These are phyloP conservation scores for Echinarachnius parma DNA, from an alignment of 53 echinoderm and acorn worm genomes.

Conservation along the genomic window DNA sequence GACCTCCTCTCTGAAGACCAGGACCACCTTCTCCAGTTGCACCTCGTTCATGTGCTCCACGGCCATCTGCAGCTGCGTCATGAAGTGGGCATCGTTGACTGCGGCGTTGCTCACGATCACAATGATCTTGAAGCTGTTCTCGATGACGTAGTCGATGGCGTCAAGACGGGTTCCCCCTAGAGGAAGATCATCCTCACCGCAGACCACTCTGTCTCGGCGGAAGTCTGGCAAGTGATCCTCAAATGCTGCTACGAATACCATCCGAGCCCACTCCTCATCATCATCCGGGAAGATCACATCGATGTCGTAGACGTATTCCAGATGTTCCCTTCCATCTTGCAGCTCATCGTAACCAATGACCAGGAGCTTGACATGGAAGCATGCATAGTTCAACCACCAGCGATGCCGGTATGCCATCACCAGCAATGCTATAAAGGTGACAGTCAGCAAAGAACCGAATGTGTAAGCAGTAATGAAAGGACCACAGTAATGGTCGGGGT, in stretches of 20 bases:
- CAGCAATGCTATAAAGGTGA: background rate
- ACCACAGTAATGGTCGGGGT: background rate
- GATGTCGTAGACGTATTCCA: background rate
- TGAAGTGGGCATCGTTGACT: background rate
- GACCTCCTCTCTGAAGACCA: background rate
- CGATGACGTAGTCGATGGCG: background rate
- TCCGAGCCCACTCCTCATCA: background rate
- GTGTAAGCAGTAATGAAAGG: background rate
- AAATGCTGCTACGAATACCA: background rate
- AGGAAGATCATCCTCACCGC: background rate
- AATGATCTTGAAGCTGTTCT: background rate
- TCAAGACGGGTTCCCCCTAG: background rate
- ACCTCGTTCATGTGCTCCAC: constrained; percentile 6
- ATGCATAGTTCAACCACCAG: background rate
- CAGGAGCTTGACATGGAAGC: background rate
- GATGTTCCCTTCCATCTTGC: background rate
- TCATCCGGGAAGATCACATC: background rate
- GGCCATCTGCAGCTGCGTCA: background rate
- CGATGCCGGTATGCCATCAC: background rate
- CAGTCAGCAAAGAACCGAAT: background rate
- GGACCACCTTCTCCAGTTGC: background rate
- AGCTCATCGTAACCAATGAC: background rate
- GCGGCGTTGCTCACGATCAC: background rate
- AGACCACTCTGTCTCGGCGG: background rate
- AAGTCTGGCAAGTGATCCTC: background rate